These are phyloP conservation scores for Seira musarum DNA, from an alignment of 2,888 invertebrate genomes.

Conservation along the genomic window DNA sequence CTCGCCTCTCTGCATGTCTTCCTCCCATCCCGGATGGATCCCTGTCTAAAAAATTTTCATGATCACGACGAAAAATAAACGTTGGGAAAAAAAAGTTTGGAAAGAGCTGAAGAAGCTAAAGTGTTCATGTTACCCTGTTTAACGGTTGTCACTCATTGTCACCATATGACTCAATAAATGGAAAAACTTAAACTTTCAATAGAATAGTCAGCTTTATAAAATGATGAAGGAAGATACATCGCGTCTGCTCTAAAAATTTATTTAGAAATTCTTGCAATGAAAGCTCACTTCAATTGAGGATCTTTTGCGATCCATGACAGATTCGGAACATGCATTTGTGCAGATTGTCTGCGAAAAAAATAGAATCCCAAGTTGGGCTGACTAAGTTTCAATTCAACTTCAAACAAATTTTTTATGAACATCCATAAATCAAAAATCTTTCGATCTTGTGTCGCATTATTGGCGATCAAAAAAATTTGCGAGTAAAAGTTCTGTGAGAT, in stretches of 20 bases:
- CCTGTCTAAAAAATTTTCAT: not conserved
- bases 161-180: conserved; percentile 44
- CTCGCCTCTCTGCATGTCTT: conserved; percentile 8
- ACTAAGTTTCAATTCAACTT: conserved; percentile 11
- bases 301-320: not conserved
- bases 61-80: not conserved
- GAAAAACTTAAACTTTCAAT: too few species aligned
- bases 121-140: conserved; percentile 32
- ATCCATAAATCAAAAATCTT: conserved; percentile 59
- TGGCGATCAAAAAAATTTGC: conserved; percentile 54
- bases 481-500: not conserved
- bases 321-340: conserved; percentile 2
- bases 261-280: too few species aligned
- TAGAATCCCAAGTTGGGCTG: not conserved
- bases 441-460: conserved; percentile 49
- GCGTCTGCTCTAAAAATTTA: too few species aligned
- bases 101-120: not conserved
- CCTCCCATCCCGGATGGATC: not conserved
- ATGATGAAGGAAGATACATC: too few species aligned
- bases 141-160: conserved; percentile 49
- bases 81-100: not conserved
- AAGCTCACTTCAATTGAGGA: not conserved
- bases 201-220: not conserved
- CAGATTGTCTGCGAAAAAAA: too few species aligned
- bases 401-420: conserved; percentile 27